Evolutionary conservation across 2,113 vertebrate species (phyloP).

Genomic region (Bubo blakistoni): DNA sequence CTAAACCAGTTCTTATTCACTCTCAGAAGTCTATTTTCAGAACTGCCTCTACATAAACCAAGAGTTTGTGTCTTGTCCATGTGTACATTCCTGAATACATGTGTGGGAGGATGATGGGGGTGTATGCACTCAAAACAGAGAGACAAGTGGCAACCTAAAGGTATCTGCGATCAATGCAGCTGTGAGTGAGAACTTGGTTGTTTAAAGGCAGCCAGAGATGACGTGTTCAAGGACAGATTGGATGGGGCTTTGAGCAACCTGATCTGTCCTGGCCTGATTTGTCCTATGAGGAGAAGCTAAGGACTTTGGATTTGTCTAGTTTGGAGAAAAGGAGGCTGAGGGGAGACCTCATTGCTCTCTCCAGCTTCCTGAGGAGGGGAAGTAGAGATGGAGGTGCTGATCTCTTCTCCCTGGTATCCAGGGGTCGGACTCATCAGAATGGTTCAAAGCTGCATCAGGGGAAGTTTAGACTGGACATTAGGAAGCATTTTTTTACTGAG

Average conservation of each 20-base stretch:
- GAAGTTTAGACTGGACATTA: background rate
- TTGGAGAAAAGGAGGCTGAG: background rate
- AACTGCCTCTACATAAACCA: background rate
- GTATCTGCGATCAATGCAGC: background rate
- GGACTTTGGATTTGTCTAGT: background rate
- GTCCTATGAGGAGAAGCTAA: background rate
- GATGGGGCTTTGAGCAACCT: background rate
- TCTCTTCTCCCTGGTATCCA: background rate
- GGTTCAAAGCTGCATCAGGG: background rate
- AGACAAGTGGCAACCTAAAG: background rate
- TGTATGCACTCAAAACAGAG: background rate
- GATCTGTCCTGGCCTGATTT: background rate
- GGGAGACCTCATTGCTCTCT: background rate
- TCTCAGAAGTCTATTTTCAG: background rate
- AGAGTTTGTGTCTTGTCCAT: background rate
- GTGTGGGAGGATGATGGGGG: background rate
- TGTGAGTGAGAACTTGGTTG: background rate
- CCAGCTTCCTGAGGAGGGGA: background rate
- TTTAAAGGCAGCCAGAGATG: background rate
- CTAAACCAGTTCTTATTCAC: background rate
- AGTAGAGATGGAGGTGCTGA: background rate
- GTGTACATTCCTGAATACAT: background rate
- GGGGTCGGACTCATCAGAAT: fast-evolving
- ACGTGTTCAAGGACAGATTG: background rate
- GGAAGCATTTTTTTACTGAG: background rate